Base-by-base conservation (phyloP, 2,113 vertebrate genomes). In the Cariama cristata region DNA sequence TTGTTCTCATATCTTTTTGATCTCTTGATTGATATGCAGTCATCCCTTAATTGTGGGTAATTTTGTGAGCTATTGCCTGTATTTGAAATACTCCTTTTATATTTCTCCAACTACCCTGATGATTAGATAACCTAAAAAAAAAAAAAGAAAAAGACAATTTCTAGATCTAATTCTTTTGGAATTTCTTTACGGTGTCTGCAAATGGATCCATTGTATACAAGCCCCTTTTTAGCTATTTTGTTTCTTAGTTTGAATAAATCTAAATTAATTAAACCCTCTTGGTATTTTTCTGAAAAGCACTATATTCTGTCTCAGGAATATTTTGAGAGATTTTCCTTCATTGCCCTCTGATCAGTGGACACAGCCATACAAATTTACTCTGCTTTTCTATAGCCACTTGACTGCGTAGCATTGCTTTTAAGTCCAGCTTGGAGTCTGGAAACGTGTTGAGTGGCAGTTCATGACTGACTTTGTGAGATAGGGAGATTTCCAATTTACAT, bases 1-100 rank as follows among this genome's bases (percentile, higher is more conserved):
- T 90, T 93, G 73, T 82, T 50, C 7, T 90, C n/a, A 6, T 64
- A 83, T 88, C n/a, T 95, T 93, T 96, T 94, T 68, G 30, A 95
- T 95, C 64, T 92, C 24, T 67, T 95, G 92, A 93, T 89, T 95
- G 92, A 81, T 83, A 77, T 19, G 11, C 49, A 82, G 32, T 71
- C n/a, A 89, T 82, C 35, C 28, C 49, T 96, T 85, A 88, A 86
- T 64, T 71, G 49, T 16, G 26, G 28, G 44, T 71, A 91, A 93
- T 95, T 91, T 77, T 85, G 35, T 76, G 35, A 90, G 50, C 19
- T 86, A 49, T 85, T 91, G 73, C 52, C 40, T 62, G n/a, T 38
- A 58, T 87, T 93, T 93, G 83, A 89, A 96, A 94, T 58, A 82
- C 5, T 88, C 8, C 10, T 73, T 80, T 92, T 83, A 64, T 77